Base-by-base conservation (phyloP, 2,888 invertebrate species). In the Bellardia pandia region DNA sequence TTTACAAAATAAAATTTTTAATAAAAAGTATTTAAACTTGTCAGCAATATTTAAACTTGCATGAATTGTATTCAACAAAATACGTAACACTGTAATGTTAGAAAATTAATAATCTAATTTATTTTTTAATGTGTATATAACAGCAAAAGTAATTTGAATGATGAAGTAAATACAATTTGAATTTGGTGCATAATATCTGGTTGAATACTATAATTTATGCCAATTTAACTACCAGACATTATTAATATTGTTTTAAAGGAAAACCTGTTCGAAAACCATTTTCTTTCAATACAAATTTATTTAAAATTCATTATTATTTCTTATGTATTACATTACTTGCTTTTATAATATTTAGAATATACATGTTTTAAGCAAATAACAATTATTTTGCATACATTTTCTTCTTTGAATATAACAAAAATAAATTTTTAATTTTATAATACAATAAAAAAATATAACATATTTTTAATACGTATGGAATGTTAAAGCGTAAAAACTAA, bases 311-410 rank as follows among this genome's bases (percentile, higher is more conserved):
- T 74, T 40, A 6, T 30, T 62, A 45, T 45, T 45, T 13, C 13
- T 14, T 66, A 40, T 13, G 45, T 62, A 30, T 62, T 66, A 51
- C 14, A 56, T 72, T 45, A 53, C 11, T 40, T 60, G 64, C 53
- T 53, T 78, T 64, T 64, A 40, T 51, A 33, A 58, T 51, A 69
- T 74, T 45, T 37, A 78, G 13, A 79, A 75, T 80, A 77, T 83
- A 76, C n/a, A 72, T 75, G 60, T 79, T 86, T 80, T 66, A 86
- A 80, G 79, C 76, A 76, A 80, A 84, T 84, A 86, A 86, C 79
- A 62, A 62, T 42, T 37, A 74, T 71, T 56, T 71, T 72, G 42
- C 42, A 76, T 60, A 62, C 5, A 71, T 40, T 51, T 76, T 51
- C 45, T n/a, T 5, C 45, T 51, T 51, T 37, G 8, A 33, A 16